Conservation (phyloP, 2,113 vertebrate species). For the Pelecanus crispus region DNA sequence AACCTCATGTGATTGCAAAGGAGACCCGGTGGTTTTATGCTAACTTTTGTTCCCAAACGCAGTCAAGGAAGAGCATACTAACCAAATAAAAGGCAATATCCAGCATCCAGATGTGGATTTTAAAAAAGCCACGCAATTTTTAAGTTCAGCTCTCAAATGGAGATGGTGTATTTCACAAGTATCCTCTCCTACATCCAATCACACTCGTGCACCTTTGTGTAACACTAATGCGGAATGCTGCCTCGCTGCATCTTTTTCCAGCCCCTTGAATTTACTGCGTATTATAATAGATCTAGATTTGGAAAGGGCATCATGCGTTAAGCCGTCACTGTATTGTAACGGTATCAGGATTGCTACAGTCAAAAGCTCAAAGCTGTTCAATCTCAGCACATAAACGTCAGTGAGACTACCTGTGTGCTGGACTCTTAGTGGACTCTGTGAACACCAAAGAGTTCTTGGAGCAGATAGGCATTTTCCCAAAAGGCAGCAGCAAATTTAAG, state of each 20-base stretch:
- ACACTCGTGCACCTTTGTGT: not conserved
- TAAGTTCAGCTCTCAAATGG: not conserved
- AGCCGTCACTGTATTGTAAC: not conserved
- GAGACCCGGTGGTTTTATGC: not conserved
- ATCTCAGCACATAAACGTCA: not conserved
- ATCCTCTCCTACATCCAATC: not conserved
- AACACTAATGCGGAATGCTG: not conserved
- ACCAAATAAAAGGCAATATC: not conserved
- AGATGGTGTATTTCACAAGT: not conserved
- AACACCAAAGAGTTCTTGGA: not conserved
- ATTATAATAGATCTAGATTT: not conserved
- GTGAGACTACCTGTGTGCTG: not conserved
- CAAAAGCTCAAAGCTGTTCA: not conserved
- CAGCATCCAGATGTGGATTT: not conserved
- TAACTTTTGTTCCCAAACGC: not conserved
- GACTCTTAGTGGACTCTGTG: not conserved
- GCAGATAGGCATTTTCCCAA: not conserved
- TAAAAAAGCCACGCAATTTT: not conserved
- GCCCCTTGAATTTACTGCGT: not conserved
- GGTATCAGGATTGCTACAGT: not conserved
- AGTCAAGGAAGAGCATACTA: not conserved
- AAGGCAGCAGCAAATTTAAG: not conserved
- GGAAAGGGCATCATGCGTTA: not conserved
- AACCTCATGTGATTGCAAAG: not conserved
- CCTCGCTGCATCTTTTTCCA: not conserved